These are phyloP conservation scores for Rhopalosiphum padi DNA, from an alignment of 1,140 invertebrate genomes.

Conservation along the genomic window DNA sequence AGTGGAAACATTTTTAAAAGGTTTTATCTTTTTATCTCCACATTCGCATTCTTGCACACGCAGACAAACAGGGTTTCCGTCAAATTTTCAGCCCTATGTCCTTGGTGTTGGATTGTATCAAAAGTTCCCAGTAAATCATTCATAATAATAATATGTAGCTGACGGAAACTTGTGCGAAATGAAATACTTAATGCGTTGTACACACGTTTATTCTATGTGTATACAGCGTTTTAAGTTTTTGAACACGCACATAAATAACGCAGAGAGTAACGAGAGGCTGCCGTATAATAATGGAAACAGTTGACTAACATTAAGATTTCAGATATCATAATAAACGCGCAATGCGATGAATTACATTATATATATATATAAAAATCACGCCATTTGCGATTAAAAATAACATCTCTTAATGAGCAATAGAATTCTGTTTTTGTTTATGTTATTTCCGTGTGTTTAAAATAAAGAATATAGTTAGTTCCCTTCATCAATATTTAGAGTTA, in stretches of 20 bases:
- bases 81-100: background rate
- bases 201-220: background rate
- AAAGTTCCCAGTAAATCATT: constrained; percentile 2
- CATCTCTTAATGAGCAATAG: background rate
- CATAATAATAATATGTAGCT: background rate
- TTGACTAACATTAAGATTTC: background rate
- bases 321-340: background rate
- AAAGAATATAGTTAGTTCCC: background rate
- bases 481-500: background rate
- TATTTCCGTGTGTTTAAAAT: background rate
- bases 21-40: background rate
- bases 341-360: background rate
- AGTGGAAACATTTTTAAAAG: background rate
- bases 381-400: background rate
- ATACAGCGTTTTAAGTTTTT: background rate
- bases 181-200: background rate
- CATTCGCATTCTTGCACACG: background rate
- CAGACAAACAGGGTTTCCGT: background rate
- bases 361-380: background rate
- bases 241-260: background rate
- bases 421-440: background rate
- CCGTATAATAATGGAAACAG: background rate
- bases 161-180: background rate
- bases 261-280: background rate
- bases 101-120: background rate